Conservation (phyloP, 2,113 vertebrate species). For the Crocuta crocuta region DNA sequence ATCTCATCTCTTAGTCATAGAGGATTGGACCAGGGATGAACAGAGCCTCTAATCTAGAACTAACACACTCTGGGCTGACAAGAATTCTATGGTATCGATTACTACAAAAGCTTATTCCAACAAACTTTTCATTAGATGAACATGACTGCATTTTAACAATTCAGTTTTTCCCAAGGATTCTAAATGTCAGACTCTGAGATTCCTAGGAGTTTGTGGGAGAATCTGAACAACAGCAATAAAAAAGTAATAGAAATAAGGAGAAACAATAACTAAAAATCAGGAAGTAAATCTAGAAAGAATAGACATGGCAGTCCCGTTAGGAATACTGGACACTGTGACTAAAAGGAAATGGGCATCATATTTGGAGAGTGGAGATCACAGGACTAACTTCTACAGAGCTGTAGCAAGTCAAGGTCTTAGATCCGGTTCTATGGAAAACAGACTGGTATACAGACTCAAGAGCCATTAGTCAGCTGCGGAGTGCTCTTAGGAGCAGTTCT, state of each 20-base stretch:
- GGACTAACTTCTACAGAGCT: not conserved
- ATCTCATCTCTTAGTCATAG: not conserved
- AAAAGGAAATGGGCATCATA: not conserved
- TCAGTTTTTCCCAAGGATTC: not conserved
- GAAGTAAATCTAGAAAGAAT: not conserved
- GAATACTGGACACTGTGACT: not conserved
- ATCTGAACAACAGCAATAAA: not conserved
- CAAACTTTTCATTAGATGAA: not conserved
- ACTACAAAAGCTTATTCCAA: not conserved
- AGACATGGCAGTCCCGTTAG: not conserved
- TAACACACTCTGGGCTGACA: not conserved
- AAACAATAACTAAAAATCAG: not conserved
- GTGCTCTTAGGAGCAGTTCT: not conserved
- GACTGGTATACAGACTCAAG: not conserved
- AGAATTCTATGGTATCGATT: not conserved
- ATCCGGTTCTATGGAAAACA: not conserved
- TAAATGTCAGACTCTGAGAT: not conserved
- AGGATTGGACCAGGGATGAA: not conserved
- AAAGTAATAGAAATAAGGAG: not conserved
- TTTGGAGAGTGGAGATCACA: not conserved
- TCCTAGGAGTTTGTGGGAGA: not conserved
- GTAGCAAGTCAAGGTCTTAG: not conserved
- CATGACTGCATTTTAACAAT: not conserved
- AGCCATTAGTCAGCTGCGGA: not conserved
- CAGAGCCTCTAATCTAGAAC: not conserved